Conservation (phyloP, 2,113 vertebrate species). For the Eulacestoma nigropectus region DNA sequence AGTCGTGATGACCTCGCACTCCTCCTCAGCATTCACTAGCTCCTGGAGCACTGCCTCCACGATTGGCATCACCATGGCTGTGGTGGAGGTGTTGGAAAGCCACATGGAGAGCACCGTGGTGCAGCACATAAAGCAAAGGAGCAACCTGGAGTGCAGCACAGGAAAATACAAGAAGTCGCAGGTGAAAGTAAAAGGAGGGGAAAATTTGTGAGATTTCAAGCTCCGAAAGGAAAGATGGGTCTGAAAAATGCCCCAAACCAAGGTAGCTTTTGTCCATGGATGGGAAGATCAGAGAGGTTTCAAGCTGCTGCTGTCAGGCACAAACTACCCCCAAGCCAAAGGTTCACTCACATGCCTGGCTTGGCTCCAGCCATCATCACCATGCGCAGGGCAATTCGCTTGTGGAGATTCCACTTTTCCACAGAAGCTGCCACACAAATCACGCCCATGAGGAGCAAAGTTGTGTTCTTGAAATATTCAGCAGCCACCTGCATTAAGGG, state of each 20-base stretch:
- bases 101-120: constrained; percentile 96
- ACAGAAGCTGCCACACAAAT: constrained; percentile 96
- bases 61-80: constrained; percentile 99
- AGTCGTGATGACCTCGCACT: constrained; percentile 68
- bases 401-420: constrained; percentile 98
- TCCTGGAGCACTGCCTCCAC: constrained; percentile 95
- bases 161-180: fast-evolving
- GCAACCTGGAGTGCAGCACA: constrained; percentile 76
- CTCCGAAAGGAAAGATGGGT: not conserved
- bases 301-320: not conserved
- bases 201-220: not conserved
- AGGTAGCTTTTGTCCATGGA: not conserved
- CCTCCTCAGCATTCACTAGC: constrained; percentile 83
- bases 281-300: not conserved
- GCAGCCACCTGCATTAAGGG: constrained; percentile 83
- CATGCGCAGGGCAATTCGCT: constrained; percentile 93
- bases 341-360: constrained; percentile 89
- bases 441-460: constrained; percentile 92
- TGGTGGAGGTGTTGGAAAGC: constrained; percentile 98
- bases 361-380: constrained; percentile 96
- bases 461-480: constrained; percentile 97
- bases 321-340: not conserved
- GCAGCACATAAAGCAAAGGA: constrained; percentile 98
- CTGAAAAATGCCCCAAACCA: not conserved
- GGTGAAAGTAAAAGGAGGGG: not conserved